phyloP scores from a whole-genome alignment of 2,113 vertebrate species.

The Crotalus helleri region DNA sequence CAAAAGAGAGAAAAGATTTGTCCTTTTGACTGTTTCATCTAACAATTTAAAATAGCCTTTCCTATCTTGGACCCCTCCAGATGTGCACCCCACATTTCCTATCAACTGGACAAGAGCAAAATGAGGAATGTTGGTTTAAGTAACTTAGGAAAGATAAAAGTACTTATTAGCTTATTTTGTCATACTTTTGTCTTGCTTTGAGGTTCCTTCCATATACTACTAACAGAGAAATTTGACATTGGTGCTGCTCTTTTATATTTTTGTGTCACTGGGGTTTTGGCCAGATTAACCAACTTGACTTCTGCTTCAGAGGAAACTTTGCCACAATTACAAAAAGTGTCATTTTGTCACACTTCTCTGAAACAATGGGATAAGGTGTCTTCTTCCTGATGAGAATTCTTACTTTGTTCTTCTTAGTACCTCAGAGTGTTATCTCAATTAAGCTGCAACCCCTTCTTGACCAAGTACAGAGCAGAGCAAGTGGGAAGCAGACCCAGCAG shows the following conservation, averaged over 20 bases:
- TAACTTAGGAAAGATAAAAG: not conserved
- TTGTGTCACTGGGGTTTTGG: not conserved
- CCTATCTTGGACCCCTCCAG: not conserved
- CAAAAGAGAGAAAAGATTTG: not conserved
- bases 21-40: not conserved
- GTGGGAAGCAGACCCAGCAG: not conserved
- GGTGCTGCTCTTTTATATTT: not conserved
- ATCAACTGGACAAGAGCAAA: not conserved
- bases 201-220: not conserved
- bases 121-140: not conserved
- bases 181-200: not conserved
- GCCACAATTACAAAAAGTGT: not conserved
- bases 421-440: not conserved
- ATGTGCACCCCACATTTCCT: not conserved
- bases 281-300: not conserved
- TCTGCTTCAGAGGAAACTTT: not conserved
- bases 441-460: not conserved
- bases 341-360: not conserved
- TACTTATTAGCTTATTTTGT: not conserved
- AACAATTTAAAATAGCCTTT: not conserved
- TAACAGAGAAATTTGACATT: not conserved
- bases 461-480: not conserved
- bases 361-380: not conserved
- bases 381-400: not conserved
- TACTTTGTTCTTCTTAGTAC: not conserved